A percentile compares a stretch with the other conserved stretches of the same genome.
These are phyloP conservation scores for Ips typographus DNA, from an alignment of 1,140 invertebrate species.

Conservation along the genomic window DNA sequence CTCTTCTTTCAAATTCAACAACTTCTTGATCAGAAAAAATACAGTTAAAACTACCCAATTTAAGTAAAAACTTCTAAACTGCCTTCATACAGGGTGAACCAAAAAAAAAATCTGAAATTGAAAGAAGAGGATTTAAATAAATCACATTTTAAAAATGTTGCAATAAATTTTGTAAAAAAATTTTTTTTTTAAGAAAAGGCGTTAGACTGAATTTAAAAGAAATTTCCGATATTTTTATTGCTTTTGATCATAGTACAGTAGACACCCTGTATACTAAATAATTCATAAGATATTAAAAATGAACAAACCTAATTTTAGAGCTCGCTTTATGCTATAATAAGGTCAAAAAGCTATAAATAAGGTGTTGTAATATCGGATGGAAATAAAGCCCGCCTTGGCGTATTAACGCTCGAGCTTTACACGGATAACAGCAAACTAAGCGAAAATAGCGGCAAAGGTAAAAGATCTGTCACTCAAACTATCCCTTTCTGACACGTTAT, in stretches of 20 bases:
- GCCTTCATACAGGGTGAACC: too few relatives aligned
- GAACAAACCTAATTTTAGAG: background rate
- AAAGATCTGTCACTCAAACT: conserved; percentile 3
- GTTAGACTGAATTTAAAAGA: too few relatives aligned
- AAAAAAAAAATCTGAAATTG: too few relatives aligned
- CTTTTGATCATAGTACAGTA: background rate
- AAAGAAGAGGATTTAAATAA: too few relatives aligned
- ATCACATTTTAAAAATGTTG: too few relatives aligned
- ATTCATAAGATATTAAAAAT: background rate
- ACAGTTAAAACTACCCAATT: too few relatives aligned
- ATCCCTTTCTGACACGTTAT: background rate
- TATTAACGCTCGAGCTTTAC: background rate
- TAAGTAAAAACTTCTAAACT: too few relatives aligned
- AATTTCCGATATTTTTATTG: too few relatives aligned
- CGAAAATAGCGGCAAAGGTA: background rate
- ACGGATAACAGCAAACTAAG: background rate
- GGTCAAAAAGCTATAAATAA: background rate
- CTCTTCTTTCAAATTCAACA: too few relatives aligned
- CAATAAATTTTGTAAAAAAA: too few relatives aligned
- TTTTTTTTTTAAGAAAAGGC: too few relatives aligned
- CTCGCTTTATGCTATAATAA: background rate
- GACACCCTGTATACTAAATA: background rate
- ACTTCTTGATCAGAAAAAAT: too few relatives aligned
- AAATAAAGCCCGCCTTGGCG: background rate
- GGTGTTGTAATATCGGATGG: background rate